Base-by-base conservation (phyloP, 1,140 invertebrate genomes). In the Amyelois transitella region DNA sequence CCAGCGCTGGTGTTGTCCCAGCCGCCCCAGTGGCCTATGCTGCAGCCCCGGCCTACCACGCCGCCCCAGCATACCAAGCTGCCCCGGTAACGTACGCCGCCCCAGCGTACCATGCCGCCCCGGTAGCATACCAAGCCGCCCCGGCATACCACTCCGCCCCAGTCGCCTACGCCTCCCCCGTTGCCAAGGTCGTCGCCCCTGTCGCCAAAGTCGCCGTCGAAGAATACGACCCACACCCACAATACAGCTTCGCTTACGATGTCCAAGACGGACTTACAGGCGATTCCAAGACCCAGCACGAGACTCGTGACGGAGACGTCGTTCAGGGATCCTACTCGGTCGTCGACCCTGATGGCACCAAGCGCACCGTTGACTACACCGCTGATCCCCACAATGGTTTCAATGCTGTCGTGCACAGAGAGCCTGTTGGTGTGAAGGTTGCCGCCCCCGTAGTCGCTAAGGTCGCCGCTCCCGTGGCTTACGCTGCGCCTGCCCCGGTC, bases 331-430 rank as follows among this genome's bases (percentile, higher is more conserved):
- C 84, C 51, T 91, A 91, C 73, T 90, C 89, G 6, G 69, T 92
- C 4, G 81, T 90, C 22, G 91, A 92, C 72, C 89, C 91, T 1
- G 91, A 92, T 66, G 91, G 91, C 53, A 89, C 88, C 61, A 89
- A 90, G 62, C 85, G 91, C 54, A 91, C 89, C 25, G 91, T 92
- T 1, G 90, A 91, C 54, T 92, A 92, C 75, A 91, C 90, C 8
- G 84, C 86, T 7, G 88, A 88, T 62, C 69, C 72, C 43, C 76
- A 82, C 52, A 84, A 80, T 43, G 85, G 85, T 51, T 88, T 88
- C 69, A 86, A 88, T 64, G 83, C 81, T 6, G 83, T 84, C 20
- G 81, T 84, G 6, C 73, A 73, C 61, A 66, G 67, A 21, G 70
- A 75, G 43, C 68, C 71, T 12, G 44, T 66, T 8, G 61, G 18